Percentiles rank a stretch among this genome's conserved stretches.
Conservation (phyloP, 2,113 vertebrate species). For the Riparia riparia region DNA sequence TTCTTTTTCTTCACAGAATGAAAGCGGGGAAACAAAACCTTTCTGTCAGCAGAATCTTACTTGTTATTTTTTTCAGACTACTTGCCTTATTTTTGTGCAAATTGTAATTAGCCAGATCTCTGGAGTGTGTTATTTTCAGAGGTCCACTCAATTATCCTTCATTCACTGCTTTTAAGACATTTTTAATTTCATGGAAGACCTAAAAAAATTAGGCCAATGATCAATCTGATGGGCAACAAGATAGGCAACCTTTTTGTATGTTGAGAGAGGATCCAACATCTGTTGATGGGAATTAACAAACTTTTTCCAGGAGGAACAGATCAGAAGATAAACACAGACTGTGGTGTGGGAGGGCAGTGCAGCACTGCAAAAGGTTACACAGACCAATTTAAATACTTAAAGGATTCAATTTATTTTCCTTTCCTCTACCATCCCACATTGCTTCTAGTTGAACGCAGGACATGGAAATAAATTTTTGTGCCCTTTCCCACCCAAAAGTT, state of each 20-base stretch:
- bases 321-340: not conserved
- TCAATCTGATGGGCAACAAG: not conserved
- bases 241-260: rapidly evolving
- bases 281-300: not conserved
- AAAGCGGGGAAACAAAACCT: rapidly evolving
- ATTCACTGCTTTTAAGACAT: not conserved
- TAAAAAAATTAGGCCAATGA: not conserved
- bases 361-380: not conserved
- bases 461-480: not conserved
- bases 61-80: not conserved
- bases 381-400: not conserved
- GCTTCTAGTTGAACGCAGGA: not conserved
- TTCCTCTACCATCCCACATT: not conserved
- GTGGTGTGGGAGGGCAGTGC: not conserved
- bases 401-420: not conserved
- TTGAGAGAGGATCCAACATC: not conserved
- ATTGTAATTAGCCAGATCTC: not conserved
- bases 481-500: not conserved
- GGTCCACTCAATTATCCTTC: not conserved
- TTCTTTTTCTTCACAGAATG: not conserved
- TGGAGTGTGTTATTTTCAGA: not conserved
- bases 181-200: not conserved
- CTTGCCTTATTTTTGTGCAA: not conserved
- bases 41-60: not conserved
- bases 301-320: not conserved